Conservation (phyloP, 30 jellyfish, hydroid and myxozoan species). For the Aurelia sp. region DNA sequence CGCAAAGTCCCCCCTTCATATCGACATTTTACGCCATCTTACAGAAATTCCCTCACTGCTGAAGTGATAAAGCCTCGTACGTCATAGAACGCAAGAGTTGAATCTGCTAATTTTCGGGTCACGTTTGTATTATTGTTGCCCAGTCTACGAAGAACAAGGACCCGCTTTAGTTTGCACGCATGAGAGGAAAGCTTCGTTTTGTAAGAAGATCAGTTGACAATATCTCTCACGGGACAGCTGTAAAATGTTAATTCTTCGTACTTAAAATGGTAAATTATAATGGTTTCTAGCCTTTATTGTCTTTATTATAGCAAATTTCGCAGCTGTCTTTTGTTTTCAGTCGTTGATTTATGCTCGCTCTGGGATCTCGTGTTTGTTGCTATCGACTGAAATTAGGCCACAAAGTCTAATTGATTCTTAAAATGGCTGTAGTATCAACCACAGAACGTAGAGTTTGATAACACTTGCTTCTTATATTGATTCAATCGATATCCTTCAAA, state of each 20-base stretch:
- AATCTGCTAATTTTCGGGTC: too few relatives aligned
- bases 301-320: background rate
- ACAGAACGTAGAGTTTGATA: background rate
- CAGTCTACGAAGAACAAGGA: too few relatives aligned
- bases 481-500: background rate
- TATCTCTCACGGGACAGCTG: slow-evolving; percentile 42
- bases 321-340: slow-evolving; percentile 31
- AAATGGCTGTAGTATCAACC: slow-evolving; percentile 14
- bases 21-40: too few relatives aligned
- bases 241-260: background rate
- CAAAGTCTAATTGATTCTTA: background rate
- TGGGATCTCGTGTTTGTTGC: slow-evolving; percentile 19
- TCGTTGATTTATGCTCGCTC: background rate
- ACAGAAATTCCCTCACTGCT: too few relatives aligned
- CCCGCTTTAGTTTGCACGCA: too few relatives aligned
- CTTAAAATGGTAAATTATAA: too few relatives aligned
- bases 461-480: background rate
- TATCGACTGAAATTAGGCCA: slow-evolving; percentile 11
- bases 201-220: too few relatives aligned
- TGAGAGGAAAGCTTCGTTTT: too few relatives aligned
- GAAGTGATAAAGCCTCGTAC: too few relatives aligned
- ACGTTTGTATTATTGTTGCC: too few relatives aligned
- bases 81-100: too few relatives aligned
- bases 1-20: too few relatives aligned
- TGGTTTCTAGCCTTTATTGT: background rate